Percentiles rank a stretch among this genome's conserved stretches.
Conservation (phyloP, 2,797 vertebrate species). For the Rhincodon typus region DNA sequence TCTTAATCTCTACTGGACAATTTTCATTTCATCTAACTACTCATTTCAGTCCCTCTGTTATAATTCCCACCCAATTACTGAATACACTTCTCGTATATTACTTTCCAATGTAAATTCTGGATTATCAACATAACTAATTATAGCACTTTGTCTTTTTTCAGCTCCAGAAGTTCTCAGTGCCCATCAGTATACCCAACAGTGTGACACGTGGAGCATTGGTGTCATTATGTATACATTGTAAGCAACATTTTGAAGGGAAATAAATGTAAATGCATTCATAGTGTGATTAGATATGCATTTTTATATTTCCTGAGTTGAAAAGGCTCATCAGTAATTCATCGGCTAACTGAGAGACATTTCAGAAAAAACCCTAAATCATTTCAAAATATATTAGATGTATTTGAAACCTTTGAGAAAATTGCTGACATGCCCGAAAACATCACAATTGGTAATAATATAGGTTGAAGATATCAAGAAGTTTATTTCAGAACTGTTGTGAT, state of each 20-base stretch:
- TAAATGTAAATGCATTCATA: neutral
- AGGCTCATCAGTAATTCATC: neutral
- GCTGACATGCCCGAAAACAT: neutral
- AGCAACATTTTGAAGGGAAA: conserved; percentile 52
- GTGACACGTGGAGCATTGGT: conserved; percentile 83
- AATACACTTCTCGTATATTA: neutral
- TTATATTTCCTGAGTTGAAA: neutral
- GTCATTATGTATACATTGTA: conserved; percentile 88
- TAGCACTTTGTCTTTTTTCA: conserved; percentile 63
- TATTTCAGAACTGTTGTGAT: neutral
- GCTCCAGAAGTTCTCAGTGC: conserved; percentile 79
- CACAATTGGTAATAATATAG: neutral
- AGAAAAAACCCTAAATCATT: neutral
- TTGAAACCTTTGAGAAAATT: neutral
- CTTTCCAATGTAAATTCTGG: conserved; percentile 11
- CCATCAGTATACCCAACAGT: conserved; percentile 75
- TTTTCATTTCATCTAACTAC: neutral
- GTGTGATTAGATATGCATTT: neutral
- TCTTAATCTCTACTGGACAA: neutral
- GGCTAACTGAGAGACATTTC: neutral
- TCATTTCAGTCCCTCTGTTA: neutral
- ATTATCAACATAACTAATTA: conserved; percentile 63
- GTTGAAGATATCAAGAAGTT: neutral
- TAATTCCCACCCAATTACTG: neutral
- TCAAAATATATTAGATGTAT: neutral